A percentile compares a stretch with the other conserved stretches of the same genome.
phyloP scores from a whole-genome alignment of 2,888 invertebrate genomes.

The Ecdyonurus torrentis region DNA sequence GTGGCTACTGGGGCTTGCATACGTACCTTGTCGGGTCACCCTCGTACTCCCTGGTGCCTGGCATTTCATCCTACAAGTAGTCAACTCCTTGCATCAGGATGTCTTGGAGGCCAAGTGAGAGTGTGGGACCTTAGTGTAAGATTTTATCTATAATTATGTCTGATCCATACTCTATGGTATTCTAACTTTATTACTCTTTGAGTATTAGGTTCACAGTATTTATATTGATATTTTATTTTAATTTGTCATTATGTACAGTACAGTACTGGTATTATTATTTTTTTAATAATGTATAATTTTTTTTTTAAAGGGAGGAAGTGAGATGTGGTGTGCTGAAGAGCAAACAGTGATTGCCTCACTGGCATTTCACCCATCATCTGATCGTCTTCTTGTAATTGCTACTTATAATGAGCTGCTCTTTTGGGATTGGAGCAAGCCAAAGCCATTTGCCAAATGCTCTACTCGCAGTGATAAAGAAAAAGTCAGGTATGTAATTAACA shows the following conservation, averaged over 20 bases:
- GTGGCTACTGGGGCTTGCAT: conserved; percentile 60
- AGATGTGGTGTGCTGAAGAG: conserved; percentile 58
- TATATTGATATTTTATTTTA: no score
- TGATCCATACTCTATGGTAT: no score
- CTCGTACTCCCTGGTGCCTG: conserved; percentile 79
- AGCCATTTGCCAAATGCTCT: conserved; percentile 54
- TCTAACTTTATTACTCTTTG: no score
- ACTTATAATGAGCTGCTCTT: conserved; percentile 70
- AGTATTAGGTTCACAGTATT: background rate
- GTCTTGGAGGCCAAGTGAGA: conserved; percentile 74
- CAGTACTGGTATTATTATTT: no score
- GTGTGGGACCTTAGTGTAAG: conserved; percentile 70
- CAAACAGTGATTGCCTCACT: conserved; percentile 68
- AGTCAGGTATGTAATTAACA: no score
- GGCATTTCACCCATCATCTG: conserved; percentile 63
- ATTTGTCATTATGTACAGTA: no score
- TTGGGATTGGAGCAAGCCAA: conserved; percentile 74
- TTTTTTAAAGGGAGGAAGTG: conserved; percentile 56
- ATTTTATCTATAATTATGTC: conserved; percentile 11
- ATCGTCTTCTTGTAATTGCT: conserved; percentile 68
- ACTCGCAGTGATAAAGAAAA: conserved; percentile 65
- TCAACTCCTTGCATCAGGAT: conserved; percentile 72
- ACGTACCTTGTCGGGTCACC: conserved; percentile 61
- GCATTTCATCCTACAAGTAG: conserved; percentile 74
- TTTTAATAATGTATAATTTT: conserved; percentile 9